Evolutionary conservation across 2,113 vertebrate species (phyloP).

Genomic region (Hippopotamus amphibius): DNA sequence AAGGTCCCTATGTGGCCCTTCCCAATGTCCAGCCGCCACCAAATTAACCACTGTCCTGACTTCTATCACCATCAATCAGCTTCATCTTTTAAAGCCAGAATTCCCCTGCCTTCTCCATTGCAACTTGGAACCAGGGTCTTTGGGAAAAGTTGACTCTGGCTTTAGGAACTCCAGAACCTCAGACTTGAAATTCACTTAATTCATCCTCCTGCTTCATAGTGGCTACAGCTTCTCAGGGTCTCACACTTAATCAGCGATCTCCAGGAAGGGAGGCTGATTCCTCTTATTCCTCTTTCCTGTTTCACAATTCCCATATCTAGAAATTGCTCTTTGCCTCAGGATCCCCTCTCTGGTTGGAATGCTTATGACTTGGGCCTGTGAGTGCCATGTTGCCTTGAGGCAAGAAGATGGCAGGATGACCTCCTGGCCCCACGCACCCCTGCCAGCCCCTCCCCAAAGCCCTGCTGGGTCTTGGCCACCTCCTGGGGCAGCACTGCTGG

Average conservation of each 20-base stretch:
- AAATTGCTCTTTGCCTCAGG: not conserved
- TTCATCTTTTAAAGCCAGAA: not conserved
- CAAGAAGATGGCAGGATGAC: not conserved
- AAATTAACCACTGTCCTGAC: not conserved
- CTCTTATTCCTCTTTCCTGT: not conserved
- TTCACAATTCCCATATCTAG: not conserved
- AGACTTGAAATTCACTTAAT: not conserved
- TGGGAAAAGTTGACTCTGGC: not conserved
- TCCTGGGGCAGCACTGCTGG: not conserved
- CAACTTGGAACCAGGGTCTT: not conserved
- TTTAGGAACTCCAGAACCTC: not conserved
- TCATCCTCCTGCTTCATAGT: not conserved
- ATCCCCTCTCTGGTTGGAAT: not conserved
- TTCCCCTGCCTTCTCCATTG: not conserved
- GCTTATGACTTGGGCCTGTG: fast-evolving
- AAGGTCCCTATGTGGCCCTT: not conserved
- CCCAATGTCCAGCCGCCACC: not conserved
- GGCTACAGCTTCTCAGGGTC: not conserved
- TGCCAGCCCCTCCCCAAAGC: not conserved
- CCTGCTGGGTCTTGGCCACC: not conserved
- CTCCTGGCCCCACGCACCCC: not conserved
- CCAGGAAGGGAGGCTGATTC: not conserved
- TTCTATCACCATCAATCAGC: not conserved
- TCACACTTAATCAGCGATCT: not conserved
- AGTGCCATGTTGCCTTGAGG: not conserved